Evolutionary conservation across 2,113 vertebrate genomes (phyloP).

Genomic region (Ploceus nigricollis): DNA sequence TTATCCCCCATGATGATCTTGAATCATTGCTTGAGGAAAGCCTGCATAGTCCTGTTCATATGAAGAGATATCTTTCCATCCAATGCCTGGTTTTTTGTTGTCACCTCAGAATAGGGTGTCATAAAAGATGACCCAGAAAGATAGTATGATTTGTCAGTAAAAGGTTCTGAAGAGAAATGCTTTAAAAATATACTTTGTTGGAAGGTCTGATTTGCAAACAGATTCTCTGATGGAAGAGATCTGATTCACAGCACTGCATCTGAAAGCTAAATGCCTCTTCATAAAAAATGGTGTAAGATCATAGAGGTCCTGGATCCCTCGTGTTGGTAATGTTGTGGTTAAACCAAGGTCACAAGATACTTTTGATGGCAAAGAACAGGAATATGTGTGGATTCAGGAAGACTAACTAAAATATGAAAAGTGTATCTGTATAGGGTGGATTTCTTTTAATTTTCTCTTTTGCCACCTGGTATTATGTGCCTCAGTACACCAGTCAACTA

Average conservation of each 20-base stretch:
- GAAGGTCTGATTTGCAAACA: not conserved
- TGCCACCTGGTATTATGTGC: not conserved
- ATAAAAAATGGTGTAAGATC: not conserved
- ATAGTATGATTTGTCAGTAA: not conserved
- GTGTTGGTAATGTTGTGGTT: not conserved
- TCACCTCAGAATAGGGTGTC: not conserved
- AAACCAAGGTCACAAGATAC: not conserved
- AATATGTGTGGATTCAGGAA: not conserved
- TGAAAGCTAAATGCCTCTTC: not conserved
- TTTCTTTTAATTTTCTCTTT: not conserved
- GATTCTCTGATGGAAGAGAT: not conserved
- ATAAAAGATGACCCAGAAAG: not conserved
- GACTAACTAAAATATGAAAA: not conserved
- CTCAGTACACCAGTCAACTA: not conserved
- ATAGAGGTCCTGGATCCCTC: not conserved
- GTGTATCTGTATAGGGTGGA: not conserved
- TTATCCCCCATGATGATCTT: not conserved
- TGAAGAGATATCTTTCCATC: not conserved
- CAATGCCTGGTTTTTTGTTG: not conserved
- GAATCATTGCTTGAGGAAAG: not conserved
- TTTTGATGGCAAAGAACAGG: not conserved
- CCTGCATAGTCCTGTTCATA: fast-evolving
- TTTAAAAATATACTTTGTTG: not conserved
- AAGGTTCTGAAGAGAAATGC: not conserved
- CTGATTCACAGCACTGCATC: not conserved